Conservation (phyloP, 2,888 invertebrate species). For the Ditylenchus weischeri region DNA sequence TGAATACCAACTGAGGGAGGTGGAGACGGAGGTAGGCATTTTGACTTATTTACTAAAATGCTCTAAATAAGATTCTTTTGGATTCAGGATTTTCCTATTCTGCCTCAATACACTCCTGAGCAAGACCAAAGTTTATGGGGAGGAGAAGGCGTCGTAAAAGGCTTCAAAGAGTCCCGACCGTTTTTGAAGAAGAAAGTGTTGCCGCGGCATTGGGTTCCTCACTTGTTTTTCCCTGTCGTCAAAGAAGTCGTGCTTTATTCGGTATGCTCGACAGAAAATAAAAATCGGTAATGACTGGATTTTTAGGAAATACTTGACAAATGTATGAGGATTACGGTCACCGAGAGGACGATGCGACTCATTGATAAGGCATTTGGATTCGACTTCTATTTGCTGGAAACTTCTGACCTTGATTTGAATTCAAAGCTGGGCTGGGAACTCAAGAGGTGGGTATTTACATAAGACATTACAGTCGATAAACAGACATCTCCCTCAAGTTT, state of each 20-base stretch:
- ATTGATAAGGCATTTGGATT: slow-evolving; percentile 88
- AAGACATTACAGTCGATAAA: too few species aligned
- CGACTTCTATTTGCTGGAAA: slow-evolving; percentile 87
- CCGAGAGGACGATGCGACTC: slow-evolving; percentile 75
- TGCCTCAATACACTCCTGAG: slow-evolving; percentile 78
- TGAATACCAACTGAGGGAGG: slow-evolving; percentile 38
- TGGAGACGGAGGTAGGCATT: slow-evolving; percentile 40
- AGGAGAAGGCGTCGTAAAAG: slow-evolving; percentile 88
- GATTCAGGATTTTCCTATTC: slow-evolving; percentile 45
- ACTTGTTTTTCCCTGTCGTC: slow-evolving; percentile 82
- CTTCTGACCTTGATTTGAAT: slow-evolving; percentile 83
- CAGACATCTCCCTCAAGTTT: too few species aligned
- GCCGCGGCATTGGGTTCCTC: slow-evolving; percentile 68
- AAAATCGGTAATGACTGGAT: slow-evolving; percentile 66
- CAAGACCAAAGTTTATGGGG: slow-evolving; percentile 86
- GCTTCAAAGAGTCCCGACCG: slow-evolving; percentile 64
- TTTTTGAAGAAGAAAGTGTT: slow-evolving; percentile 37
- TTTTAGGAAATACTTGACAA: slow-evolving; percentile 65
- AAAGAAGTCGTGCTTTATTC: slow-evolving; percentile 76
- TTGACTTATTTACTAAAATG: background rate
- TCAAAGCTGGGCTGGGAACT: slow-evolving; percentile 79
- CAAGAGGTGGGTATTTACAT: slow-evolving; percentile 68
- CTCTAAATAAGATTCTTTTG: background rate
- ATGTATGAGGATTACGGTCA: slow-evolving; percentile 64
- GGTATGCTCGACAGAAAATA: slow-evolving; percentile 11